Percentiles rank a stretch among this genome's conserved stretches.
These are phyloP conservation scores for Schizopygopsis pylzovi DNA, from an alignment of 2,797 vertebrate species.

Conservation along the genomic window DNA sequence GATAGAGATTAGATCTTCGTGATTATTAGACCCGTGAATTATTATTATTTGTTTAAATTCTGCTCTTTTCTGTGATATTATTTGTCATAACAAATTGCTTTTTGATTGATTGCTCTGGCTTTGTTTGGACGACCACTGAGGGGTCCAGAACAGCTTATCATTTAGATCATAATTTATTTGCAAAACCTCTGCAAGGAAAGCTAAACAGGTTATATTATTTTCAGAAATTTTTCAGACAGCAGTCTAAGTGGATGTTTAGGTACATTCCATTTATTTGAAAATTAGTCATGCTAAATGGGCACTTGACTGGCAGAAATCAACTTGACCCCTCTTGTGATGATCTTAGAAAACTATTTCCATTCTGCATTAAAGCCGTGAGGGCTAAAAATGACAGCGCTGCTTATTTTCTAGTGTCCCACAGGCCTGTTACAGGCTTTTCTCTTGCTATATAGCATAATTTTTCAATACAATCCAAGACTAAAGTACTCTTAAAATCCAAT, in stretches of 20 bases:
- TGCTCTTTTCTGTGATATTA: background rate
- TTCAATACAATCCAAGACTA: background rate
- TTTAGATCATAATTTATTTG: background rate
- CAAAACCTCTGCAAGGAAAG: background rate
- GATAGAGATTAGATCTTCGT: background rate
- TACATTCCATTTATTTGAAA: background rate
- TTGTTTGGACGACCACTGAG: background rate
- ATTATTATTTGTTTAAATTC: background rate
- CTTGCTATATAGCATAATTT: background rate
- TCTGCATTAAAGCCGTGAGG: background rate
- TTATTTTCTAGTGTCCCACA: background rate
- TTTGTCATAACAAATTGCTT: background rate
- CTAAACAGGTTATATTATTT: too few relatives aligned
- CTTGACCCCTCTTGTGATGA: slow-evolving; percentile 37
- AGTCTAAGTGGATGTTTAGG: background rate
- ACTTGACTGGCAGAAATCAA: slow-evolving; percentile 1
- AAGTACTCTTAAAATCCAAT: background rate
- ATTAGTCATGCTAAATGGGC: background rate
- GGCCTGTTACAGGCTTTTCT: too few relatives aligned
- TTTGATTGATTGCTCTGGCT: background rate
- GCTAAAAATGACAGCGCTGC: background rate
- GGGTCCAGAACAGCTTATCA: background rate
- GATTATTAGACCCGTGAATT: background rate
- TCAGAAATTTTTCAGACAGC: background rate
- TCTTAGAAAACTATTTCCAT: slow-evolving; percentile 56